Evolutionary conservation across 2,888 invertebrate species (phyloP).

Genomic region (Trachelus tabidus): DNA sequence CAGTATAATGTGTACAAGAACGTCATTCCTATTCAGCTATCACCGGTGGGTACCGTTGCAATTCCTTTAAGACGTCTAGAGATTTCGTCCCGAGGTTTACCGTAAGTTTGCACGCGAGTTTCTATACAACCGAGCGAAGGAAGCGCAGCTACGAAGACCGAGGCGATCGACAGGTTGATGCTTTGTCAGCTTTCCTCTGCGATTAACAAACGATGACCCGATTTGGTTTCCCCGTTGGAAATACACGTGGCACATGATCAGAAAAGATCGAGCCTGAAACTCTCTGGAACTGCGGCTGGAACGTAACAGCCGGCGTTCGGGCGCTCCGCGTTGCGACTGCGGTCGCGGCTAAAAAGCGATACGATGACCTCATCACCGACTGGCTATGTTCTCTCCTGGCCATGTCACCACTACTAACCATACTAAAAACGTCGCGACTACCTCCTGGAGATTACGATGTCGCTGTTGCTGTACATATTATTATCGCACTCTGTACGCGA

Average conservation of each 20-base stretch:
- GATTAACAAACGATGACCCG: background rate
- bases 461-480: background rate
- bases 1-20: too few species aligned
- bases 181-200: background rate
- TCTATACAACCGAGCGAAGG: too few species aligned
- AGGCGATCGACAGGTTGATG: too few species aligned
- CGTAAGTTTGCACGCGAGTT: too few species aligned
- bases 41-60: too few species aligned
- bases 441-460: conserved; percentile 2
- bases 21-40: too few species aligned
- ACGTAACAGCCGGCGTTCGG: conserved; percentile 49
- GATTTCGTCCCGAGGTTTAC: too few species aligned
- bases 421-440: conserved; percentile 52
- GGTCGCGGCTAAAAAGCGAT: conserved; percentile 57
- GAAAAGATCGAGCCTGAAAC: conserved; percentile 27
- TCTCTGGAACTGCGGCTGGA: conserved; percentile 15
- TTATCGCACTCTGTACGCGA: background rate
- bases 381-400: conserved; percentile 52
- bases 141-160: too few species aligned
- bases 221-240: conserved; percentile 8
- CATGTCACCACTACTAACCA: conserved; percentile 55
- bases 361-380: conserved; percentile 63
- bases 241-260: conserved; percentile 23
- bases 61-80: too few species aligned
- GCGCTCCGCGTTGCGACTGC: conserved; percentile 61